These are phyloP conservation scores for Seriola rivoliana DNA, from an alignment of 2,113 vertebrate genomes.

Conservation along the genomic window DNA sequence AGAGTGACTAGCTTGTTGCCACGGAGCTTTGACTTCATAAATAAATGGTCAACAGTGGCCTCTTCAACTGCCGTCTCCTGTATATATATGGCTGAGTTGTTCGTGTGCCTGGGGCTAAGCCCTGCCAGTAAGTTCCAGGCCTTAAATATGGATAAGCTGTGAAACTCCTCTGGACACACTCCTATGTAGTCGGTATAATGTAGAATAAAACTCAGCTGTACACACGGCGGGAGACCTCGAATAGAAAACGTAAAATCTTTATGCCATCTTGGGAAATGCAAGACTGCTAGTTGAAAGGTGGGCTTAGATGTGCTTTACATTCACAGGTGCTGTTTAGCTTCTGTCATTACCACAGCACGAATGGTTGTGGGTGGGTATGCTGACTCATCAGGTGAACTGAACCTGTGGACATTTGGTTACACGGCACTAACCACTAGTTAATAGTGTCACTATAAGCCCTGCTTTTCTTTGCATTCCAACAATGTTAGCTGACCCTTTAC, in stretches of 20 bases:
- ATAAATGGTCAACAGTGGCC: slow-evolving; percentile 81
- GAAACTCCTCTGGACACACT: slow-evolving; percentile 79
- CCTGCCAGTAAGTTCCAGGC: slow-evolving; percentile 72
- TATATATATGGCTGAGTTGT: slow-evolving; percentile 74
- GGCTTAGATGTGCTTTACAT: slow-evolving; percentile 22
- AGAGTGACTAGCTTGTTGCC: slow-evolving; percentile 75
- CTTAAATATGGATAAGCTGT: slow-evolving; percentile 83
- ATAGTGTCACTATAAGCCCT: background rate
- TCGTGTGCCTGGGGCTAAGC: slow-evolving; percentile 70
- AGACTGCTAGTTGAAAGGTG: slow-evolving; percentile 24
- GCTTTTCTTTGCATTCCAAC: slow-evolving; percentile 41
- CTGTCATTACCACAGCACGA: slow-evolving; percentile 17
- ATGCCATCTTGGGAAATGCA: slow-evolving; percentile 41
- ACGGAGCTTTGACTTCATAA: slow-evolving; percentile 81
- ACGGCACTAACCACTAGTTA: background rate
- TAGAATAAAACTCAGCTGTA: slow-evolving; percentile 63
- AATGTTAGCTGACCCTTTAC: slow-evolving; percentile 35
- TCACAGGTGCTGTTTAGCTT: background rate
- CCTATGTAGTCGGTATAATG: slow-evolving; percentile 70
- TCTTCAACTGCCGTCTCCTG: slow-evolving; percentile 61
- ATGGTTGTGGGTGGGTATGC: background rate
- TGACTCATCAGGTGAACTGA: slow-evolving; percentile 22
- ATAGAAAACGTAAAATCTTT: slow-evolving; percentile 46
- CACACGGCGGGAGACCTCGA: slow-evolving; percentile 27
- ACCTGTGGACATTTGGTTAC: slow-evolving; percentile 8